These are phyloP conservation scores for Celastrina argiolus DNA, from an alignment of 2,888 invertebrate genomes.

Conservation along the genomic window DNA sequence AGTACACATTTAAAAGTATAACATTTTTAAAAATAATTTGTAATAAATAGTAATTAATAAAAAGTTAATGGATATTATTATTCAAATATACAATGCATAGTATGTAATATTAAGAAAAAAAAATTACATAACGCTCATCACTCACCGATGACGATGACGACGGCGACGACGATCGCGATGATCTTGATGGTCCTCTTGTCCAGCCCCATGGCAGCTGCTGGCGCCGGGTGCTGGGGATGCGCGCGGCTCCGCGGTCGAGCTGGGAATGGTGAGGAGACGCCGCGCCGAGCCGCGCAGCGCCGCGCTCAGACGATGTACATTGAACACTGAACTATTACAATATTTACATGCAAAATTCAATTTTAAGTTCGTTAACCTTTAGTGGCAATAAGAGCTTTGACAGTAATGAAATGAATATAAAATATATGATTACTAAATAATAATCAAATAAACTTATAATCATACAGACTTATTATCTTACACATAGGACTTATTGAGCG, in stretches of 20 bases:
- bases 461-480: too few species aligned
- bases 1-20: too few species aligned
- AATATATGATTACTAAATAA: too few species aligned
- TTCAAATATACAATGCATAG: too few species aligned
- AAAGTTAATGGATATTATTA: too few species aligned
- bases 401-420: too few species aligned
- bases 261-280: slow-evolving; percentile 30
- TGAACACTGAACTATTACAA: slow-evolving; percentile 32
- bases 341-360: neutral
- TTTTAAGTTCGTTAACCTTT: neutral
- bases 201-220: slow-evolving; percentile 49
- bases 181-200: slow-evolving; percentile 66
- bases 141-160: slow-evolving; percentile 60
- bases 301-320: slow-evolving; percentile 40
- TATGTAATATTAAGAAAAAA: neutral
- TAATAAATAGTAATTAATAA: too few species aligned
- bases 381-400: too few species aligned
- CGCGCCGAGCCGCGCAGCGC: slow-evolving; percentile 22
- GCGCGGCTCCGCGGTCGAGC: slow-evolving; percentile 27
- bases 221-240: slow-evolving; percentile 31
- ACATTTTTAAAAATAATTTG: too few species aligned
- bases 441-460: too few species aligned
- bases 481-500: too few species aligned
- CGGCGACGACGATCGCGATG: slow-evolving; percentile 52
- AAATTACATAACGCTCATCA: slow-evolving; percentile 17